phyloP scores from a whole-genome alignment of 2,113 vertebrate species.

The Colinus virginianus region DNA sequence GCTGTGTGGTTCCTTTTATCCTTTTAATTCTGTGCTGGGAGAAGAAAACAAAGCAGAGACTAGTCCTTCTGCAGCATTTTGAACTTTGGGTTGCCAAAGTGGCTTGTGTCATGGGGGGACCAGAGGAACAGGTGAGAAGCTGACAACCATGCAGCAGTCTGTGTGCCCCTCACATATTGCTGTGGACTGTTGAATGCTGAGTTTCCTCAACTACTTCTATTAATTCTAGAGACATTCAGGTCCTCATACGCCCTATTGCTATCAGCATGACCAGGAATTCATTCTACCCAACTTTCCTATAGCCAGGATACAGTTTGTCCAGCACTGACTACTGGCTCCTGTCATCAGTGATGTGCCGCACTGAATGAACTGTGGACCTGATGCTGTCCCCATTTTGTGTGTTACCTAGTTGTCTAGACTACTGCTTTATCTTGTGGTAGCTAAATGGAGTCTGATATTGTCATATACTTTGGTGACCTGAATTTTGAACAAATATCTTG shows the following conservation, averaged over 20 bases:
- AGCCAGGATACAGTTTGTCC: neutral
- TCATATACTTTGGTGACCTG: neutral
- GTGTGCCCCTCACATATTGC: neutral
- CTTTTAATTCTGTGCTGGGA: neutral
- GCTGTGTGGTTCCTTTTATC: neutral
- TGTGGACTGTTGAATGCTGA: neutral
- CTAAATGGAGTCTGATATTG: neutral
- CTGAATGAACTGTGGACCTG: neutral
- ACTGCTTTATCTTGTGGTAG: neutral
- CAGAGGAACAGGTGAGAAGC: neutral
- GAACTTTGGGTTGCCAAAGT: neutral
- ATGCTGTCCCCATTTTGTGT: neutral
- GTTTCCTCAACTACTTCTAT: neutral
- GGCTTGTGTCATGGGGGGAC: neutral
- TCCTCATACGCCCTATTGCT: neutral
- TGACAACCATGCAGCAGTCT: neutral
- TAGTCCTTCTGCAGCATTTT: neutral
- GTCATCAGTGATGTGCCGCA: rapidly evolving
- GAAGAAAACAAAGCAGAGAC: neutral
- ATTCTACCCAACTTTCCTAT: neutral
- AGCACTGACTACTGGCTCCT: neutral
- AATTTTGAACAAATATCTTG: neutral
- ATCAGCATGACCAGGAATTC: neutral
- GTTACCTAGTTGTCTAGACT: neutral
- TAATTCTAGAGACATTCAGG: neutral